phyloP scores from a whole-genome alignment of 1,140 invertebrate genomes.

The Ceratina japonica region DNA sequence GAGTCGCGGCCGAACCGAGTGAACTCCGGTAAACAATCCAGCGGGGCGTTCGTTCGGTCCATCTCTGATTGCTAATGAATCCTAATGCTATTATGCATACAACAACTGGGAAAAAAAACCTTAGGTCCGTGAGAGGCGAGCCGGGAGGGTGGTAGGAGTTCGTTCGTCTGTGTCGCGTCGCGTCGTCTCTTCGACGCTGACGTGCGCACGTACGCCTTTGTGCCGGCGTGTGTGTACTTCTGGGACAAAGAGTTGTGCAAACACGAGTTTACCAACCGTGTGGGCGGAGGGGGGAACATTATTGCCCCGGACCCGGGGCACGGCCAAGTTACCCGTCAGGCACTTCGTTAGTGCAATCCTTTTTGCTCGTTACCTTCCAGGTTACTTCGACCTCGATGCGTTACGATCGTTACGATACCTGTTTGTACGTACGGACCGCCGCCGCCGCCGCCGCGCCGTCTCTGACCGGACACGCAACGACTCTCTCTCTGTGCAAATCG shows the following conservation, averaged over 20 bases:
- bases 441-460: slow-evolving; percentile 4
- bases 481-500: slow-evolving; percentile 34
- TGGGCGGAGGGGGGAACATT: slow-evolving; percentile 58
- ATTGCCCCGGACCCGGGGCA: slow-evolving; percentile 65
- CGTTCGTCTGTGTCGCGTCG: slow-evolving; percentile 57
- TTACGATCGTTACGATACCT: slow-evolving; percentile 66
- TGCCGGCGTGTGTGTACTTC: slow-evolving; percentile 59
- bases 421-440: slow-evolving; percentile 46
- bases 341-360: slow-evolving; percentile 76
- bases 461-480: slow-evolving; percentile 25
- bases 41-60: slow-evolving; percentile 64
- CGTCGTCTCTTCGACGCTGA: slow-evolving; percentile 53
- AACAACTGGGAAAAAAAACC: slow-evolving; percentile 74
- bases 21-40: slow-evolving; percentile 74
- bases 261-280: slow-evolving; percentile 71
- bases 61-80: slow-evolving; percentile 81
- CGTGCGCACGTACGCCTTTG: slow-evolving; percentile 15
- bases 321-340: slow-evolving; percentile 67
- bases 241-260: slow-evolving; percentile 77
- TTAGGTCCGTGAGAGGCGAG: slow-evolving; percentile 64
- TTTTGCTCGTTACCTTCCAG: slow-evolving; percentile 71
- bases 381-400: slow-evolving; percentile 69
- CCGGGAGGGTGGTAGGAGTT: slow-evolving; percentile 60
- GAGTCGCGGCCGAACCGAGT: slow-evolving; percentile 54
- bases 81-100: slow-evolving; percentile 79